Evolutionary conservation across 2,888 invertebrate species (phyloP).

Genomic region (Caradrina kadenii): DNA sequence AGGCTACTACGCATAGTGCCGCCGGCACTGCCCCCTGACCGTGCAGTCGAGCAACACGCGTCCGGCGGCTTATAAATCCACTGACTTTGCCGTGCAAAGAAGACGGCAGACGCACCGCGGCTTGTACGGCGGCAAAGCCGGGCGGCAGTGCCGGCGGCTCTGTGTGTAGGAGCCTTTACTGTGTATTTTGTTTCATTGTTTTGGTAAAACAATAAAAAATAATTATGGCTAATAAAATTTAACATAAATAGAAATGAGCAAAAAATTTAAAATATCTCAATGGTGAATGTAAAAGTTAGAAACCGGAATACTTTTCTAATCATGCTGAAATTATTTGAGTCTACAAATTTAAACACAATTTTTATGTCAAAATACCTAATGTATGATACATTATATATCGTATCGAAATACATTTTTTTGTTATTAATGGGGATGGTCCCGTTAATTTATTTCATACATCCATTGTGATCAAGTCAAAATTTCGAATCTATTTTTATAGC

Average conservation of each 20-base stretch:
- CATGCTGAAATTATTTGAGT: not conserved
- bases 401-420: conserved; percentile 16
- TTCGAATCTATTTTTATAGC: conserved; percentile 18
- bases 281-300: not conserved
- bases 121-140: no score
- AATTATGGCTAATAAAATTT: conserved; percentile 31
- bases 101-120: no score
- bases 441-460: conserved; percentile 25
- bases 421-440: conserved; percentile 21
- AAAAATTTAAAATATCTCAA: conserved; percentile 1
- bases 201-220: conserved; percentile 1
- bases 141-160: no score
- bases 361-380: conserved; percentile 26
- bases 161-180: no score
- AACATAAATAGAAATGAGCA: not conserved
- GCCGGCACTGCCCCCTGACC: no score
- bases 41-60: no score
- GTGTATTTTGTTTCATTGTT: not conserved
- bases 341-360: conserved; percentile 41
- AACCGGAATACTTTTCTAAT: not conserved
- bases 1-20: no score
- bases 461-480: conserved; percentile 24
- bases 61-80: no score
- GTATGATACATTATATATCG: no score
- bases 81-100: no score